Evolutionary conservation across 2,113 vertebrate species (phyloP).

Genomic region (Pseudopodoces humilis): DNA sequence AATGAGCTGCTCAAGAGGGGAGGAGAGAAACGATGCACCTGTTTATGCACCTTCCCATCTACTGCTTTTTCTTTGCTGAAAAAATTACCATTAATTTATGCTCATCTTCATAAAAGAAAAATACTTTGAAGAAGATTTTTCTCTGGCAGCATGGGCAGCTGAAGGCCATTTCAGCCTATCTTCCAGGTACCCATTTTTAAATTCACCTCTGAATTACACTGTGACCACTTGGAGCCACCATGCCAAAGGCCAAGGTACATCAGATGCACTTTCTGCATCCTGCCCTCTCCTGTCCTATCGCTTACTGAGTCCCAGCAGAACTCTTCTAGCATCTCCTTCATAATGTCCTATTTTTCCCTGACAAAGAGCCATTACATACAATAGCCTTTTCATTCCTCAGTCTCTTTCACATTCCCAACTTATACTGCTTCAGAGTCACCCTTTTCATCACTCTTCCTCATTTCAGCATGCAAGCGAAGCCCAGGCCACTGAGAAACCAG

Average conservation of each 20-base stretch:
- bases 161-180: neutral
- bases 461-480: neutral
- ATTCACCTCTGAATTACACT: neutral
- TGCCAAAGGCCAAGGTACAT: fast-evolving
- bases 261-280: neutral
- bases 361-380: neutral
- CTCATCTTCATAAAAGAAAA: conserved; percentile 2
- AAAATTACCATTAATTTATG: conserved; percentile 9
- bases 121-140: neutral
- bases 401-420: neutral
- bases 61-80: neutral
- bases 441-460: neutral
- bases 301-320: neutral
- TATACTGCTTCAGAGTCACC: neutral
- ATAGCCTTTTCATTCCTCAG: neutral
- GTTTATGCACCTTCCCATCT: neutral
- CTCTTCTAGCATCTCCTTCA: neutral
- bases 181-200: fast-evolving
- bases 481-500: neutral
- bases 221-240: neutral
- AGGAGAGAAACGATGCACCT: conserved; percentile 48
- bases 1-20: conserved; percentile 38
- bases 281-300: neutral
- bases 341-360: neutral
- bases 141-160: neutral